These are phyloP conservation scores for Aplysia californica DNA, from an alignment of 1,140 invertebrate species.

Conservation along the genomic window DNA sequence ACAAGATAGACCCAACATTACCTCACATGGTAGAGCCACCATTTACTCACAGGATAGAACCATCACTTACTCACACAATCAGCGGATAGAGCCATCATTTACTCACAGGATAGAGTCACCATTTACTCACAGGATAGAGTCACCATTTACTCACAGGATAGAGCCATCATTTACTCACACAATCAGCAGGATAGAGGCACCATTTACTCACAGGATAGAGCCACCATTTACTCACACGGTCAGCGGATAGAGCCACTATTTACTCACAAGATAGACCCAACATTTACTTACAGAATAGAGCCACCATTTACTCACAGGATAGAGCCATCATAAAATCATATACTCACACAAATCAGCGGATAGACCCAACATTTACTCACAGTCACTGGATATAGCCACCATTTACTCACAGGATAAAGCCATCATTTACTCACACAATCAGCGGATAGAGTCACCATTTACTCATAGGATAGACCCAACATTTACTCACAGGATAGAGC, in stretches of 20 bases:
- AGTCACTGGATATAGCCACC: not conserved
- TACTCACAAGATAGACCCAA: not conserved
- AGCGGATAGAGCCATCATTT: not conserved
- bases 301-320: not conserved
- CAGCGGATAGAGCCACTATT: not conserved
- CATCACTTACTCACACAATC: not conserved
- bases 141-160: not conserved
- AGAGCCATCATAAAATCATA: not conserved
- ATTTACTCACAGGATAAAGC: not conserved
- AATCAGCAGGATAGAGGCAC: not conserved
- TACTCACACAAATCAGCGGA: no score
- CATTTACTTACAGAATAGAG: not conserved
- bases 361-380: no score
- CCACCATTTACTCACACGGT: not conserved
- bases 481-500: not conserved
- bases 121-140: not conserved
- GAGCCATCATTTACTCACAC: not conserved
- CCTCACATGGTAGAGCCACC: not conserved
- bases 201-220: not conserved
- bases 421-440: not conserved
- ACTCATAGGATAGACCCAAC: not conserved
- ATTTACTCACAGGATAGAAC: not conserved
- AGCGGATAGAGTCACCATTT: not conserved
- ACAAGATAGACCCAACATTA: no score
- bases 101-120: not conserved